Conservation (phyloP, 2,113 vertebrate species). For the Oxygymnocypris stewartii region DNA sequence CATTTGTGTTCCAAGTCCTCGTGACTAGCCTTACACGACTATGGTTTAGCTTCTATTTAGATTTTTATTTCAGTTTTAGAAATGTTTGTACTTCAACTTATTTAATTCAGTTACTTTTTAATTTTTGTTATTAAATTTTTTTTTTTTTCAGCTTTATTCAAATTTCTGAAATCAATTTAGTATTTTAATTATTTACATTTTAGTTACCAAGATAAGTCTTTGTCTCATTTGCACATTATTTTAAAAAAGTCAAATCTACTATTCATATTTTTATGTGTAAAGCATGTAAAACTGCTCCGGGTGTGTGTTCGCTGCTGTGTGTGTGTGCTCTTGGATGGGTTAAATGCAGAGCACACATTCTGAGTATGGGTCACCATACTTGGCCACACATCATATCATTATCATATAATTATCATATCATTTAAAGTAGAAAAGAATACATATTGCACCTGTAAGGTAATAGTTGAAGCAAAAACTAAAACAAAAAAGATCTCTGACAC, state of each 20-base stretch:
- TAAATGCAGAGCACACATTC: too few species aligned
- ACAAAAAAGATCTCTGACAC: too few species aligned
- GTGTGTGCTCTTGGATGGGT: too few species aligned
- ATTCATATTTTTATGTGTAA: background rate
- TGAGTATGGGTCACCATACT: too few species aligned
- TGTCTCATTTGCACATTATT: background rate
- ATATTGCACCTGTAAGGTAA: background rate
- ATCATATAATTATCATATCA: too few species aligned
- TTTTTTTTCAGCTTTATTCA: background rate
- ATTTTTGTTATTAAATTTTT: background rate
- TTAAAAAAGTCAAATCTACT: background rate
- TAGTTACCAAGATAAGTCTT: background rate
- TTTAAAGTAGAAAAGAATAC: background rate
- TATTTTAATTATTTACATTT: background rate
- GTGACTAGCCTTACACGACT: too few species aligned
- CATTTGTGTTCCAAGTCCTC: too few species aligned
- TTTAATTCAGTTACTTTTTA: background rate
- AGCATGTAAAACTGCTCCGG: background rate
- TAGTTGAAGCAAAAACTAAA: background rate
- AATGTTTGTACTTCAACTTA: background rate
- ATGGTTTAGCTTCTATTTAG: background rate
- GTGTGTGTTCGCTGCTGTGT: too few species aligned
- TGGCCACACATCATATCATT: too few species aligned
- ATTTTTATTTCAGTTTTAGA: background rate
- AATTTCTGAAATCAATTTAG: too few species aligned